Base-by-base conservation (phyloP, 2,888 invertebrate genomes). In the Melinopterus prodromus region DNA sequence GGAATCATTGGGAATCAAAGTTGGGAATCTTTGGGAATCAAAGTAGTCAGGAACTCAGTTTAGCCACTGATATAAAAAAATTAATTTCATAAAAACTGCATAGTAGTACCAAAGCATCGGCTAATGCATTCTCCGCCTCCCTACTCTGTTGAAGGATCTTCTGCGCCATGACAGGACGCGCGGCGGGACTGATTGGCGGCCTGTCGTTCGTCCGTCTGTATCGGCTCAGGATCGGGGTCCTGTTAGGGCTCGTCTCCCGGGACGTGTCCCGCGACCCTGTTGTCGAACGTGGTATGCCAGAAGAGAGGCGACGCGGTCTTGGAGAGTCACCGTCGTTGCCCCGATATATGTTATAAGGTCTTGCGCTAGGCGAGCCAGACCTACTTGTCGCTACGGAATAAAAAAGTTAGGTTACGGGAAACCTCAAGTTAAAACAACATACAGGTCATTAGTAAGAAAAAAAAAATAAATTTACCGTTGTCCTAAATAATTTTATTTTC, bases 281-380 rank as follows among this genome's bases (percentile, higher is more conserved):
- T 16, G 94, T 90, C 0, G 94, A 94, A 36, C 94, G 88, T 0
- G 94, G 94, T 80, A 94, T 94, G 16, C 95, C 95, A 0, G 95
- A 94, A n/a, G 88, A 88, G 53, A 89, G 82, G 35, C 94, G 92
- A 77, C 92, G 91, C 2, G 94, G 92, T 83, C 95, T 90, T 3
- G 90, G 87, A 15, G 89, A 88, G 77, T 88, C 88, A 69, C 87
- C 86, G 76, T 88, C 88, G 2, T 87, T 83, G 26, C 78, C 78
- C 36, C 79, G 71, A 78, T 92, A 91, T 83, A 91, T 90, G 80
- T 93, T 91, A 86, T 96, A 96, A 80, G 94, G 93, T 82, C 97
- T 93, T 0, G 98, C 96, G 79, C 97, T 96, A 0, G 99, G 98
- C 0, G 98, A 98, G 77, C 97, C 97, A 5, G 98, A 98, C 70